Percentiles rank a stretch among this genome's conserved stretches.
phyloP scores from a whole-genome alignment of 1,140 invertebrate species.

The Steinernema feltiae region DNA sequence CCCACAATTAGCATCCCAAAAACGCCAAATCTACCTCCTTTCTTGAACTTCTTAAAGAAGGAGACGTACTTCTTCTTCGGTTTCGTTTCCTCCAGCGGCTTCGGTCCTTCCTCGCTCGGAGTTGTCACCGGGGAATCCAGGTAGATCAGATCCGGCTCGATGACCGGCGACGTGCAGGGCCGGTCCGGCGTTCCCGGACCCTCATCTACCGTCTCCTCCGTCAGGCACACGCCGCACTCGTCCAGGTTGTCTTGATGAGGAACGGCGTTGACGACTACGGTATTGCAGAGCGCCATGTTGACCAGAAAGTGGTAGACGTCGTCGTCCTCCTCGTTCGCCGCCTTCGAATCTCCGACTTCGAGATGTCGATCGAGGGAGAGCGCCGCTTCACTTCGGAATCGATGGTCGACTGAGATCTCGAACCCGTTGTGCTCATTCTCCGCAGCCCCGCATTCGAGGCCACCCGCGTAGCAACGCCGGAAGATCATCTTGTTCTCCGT shows the following conservation, averaged over 20 bases:
- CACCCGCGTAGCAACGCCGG: conserved; percentile 76
- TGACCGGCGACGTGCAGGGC: background rate
- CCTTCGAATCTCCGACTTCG: conserved; percentile 50
- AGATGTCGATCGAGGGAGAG: conserved; percentile 48
- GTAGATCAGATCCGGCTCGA: background rate
- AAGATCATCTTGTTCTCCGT: conserved; percentile 74
- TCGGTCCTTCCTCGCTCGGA: background rate
- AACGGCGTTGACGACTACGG: conserved; percentile 72
- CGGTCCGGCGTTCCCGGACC: background rate
- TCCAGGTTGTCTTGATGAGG: conserved; percentile 25
- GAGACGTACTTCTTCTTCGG: conserved; percentile 9
- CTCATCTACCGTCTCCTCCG: too few relatives aligned
- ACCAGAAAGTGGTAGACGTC: conserved; percentile 77
- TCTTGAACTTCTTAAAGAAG: background rate
- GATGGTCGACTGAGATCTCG: conserved; percentile 9
- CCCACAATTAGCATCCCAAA: background rate
- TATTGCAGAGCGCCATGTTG: conserved; percentile 86
- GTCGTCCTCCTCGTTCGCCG: conserved; percentile 52
- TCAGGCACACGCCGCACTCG: background rate
- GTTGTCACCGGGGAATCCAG: background rate
- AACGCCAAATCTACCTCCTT: background rate
- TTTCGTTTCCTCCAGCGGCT: background rate
- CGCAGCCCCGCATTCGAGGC: conserved; percentile 72
- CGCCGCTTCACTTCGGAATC: background rate
- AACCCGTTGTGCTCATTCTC: conserved; percentile 31